Percentiles rank a stretch among this genome's conserved stretches.
Evolutionary conservation across 2,797 vertebrate species (phyloP).

Genomic region (Gila robusta): DNA sequence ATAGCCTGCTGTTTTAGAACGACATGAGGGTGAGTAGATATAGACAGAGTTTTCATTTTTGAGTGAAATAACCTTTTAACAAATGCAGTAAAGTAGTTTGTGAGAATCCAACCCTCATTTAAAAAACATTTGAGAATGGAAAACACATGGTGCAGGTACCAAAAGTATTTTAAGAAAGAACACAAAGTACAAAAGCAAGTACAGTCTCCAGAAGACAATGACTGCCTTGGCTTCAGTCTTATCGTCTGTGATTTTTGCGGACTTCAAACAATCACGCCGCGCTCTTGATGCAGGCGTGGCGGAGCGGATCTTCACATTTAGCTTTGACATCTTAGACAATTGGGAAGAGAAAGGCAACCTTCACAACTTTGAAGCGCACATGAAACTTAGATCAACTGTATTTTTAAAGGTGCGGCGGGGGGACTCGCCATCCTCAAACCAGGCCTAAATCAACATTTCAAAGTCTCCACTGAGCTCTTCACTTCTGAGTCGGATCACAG

Average conservation of each 20-base stretch:
- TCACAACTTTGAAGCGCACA: constrained; percentile 84
- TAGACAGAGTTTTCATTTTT: not conserved
- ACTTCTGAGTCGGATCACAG: constrained; percentile 84
- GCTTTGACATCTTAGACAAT: constrained; percentile 83
- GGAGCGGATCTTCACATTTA: constrained; percentile 78
- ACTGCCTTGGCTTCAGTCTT: constrained; percentile 58
- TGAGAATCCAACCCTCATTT: constrained; percentile 1
- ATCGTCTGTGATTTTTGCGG: constrained; percentile 67
- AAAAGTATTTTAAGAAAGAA: constrained; percentile 22
- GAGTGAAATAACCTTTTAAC: constrained; percentile 4
- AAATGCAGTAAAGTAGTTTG: constrained; percentile 2
- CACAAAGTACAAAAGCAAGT: constrained; percentile 43
- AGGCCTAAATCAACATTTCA: constrained; percentile 85
- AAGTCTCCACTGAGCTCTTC: constrained; percentile 81
- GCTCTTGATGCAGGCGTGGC: constrained; percentile 75
- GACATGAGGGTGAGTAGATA: not conserved
- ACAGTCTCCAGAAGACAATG: constrained; percentile 43
- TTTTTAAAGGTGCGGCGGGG: constrained; percentile 80
- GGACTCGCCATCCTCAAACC: constrained; percentile 76
- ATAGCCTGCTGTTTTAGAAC: not conserved
- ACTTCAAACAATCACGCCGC: constrained; percentile 70
- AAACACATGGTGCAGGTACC: constrained; percentile 10
- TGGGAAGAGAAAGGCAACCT: constrained; percentile 76
- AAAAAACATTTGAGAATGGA: not conserved
- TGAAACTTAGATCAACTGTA: constrained; percentile 85